Conservation (phyloP, 2,888 invertebrate genomes). For the Nymphalis polychloros region DNA sequence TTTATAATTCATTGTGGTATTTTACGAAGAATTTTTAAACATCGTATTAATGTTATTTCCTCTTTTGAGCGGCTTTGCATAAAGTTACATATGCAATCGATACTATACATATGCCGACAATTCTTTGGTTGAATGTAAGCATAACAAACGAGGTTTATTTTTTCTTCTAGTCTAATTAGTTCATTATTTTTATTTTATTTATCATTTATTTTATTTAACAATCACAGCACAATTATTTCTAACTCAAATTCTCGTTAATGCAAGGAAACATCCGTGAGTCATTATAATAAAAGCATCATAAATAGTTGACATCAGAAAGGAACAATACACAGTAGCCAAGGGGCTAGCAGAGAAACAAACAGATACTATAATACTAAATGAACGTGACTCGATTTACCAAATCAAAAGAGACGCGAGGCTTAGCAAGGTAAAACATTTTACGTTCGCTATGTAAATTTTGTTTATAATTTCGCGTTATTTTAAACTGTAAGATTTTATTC, state of each 20-base stretch:
- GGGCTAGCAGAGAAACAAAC: constrained; percentile 62
- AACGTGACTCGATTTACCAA: constrained; percentile 80
- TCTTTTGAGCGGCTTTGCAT: constrained; percentile 14
- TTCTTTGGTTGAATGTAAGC: background rate
- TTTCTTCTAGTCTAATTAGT: constrained; percentile 27
- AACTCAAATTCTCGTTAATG: constrained; percentile 64
- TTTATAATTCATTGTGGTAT: constrained; percentile 41
- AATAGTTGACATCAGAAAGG: constrained; percentile 62
- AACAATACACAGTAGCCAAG: constrained; percentile 64
- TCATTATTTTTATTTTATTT: constrained; percentile 12
- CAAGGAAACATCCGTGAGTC: constrained; percentile 58
- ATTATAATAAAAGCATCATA: constrained; percentile 66
- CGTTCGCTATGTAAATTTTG: constrained; percentile 62
- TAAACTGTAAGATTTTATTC: constrained; percentile 68
- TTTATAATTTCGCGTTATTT: constrained; percentile 65
- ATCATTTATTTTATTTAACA: constrained; percentile 14
- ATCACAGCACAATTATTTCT: constrained; percentile 17
- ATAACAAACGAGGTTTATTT: constrained; percentile 20
- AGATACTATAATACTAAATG: constrained; percentile 50
- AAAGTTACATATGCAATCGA: constrained; percentile 7
- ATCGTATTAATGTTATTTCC: constrained; percentile 31
- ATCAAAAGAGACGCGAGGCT: constrained; percentile 73
- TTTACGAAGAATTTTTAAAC: constrained; percentile 38
- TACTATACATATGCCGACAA: background rate
- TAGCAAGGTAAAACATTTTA: constrained; percentile 63